Conservation (phyloP, 2,113 vertebrate genomes). For the Peucedramus taeniatus region DNA sequence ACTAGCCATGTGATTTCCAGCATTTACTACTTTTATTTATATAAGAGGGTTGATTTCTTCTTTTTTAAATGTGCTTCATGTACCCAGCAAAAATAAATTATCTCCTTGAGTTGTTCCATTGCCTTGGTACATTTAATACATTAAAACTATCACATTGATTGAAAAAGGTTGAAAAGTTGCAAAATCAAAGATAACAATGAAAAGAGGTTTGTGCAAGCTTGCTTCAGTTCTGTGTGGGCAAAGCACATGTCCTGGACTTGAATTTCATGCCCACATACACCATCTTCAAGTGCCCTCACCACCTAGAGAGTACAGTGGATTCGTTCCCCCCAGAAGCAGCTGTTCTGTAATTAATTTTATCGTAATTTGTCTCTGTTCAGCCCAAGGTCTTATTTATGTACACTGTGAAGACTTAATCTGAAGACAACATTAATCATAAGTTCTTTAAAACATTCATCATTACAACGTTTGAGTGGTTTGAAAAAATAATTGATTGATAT, state of each 20-base stretch:
- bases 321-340: neutral
- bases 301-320: neutral
- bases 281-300: neutral
- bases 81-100: neutral
- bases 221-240: neutral
- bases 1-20: neutral
- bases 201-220: neutral
- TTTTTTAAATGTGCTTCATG: neutral
- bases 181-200: neutral
- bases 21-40: neutral
- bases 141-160: neutral
- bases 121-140: neutral
- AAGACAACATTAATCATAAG: slow-evolving; percentile 26
- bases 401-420: neutral
- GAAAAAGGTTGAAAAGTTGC: neutral
- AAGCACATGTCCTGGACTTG: neutral
- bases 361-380: neutral
- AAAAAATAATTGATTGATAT: neutral
- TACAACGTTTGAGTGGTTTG: neutral
- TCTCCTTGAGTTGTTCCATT: neutral
- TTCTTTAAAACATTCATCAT: slow-evolving; percentile 32
- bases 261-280: neutral
- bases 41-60: neutral
- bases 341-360: slow-evolving; percentile 5
- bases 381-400: neutral